Conservation (phyloP, 2,888 invertebrate species). For the Macroteleia sp. region DNA sequence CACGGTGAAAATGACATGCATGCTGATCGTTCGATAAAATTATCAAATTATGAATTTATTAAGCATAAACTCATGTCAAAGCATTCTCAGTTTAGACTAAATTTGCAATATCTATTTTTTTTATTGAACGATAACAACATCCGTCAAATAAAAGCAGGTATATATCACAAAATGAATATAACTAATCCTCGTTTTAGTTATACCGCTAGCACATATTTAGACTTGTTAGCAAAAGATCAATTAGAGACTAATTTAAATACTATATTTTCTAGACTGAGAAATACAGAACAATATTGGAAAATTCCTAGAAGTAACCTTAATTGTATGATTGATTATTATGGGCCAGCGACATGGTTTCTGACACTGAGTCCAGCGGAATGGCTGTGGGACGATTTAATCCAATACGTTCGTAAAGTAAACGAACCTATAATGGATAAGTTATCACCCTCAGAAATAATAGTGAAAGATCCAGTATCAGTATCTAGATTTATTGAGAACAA, state of each 20-base stretch:
- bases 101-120: constrained; percentile 24
- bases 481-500: constrained; percentile 69
- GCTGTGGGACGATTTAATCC: neutral
- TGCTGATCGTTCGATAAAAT: too few relatives aligned
- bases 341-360: constrained; percentile 69
- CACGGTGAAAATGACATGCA: too few relatives aligned
- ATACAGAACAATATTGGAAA: too few relatives aligned
- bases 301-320: too few relatives aligned
- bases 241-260: constrained; percentile 61
- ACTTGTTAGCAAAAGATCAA: constrained; percentile 46
- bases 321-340: too few relatives aligned
- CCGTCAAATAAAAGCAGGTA: constrained; percentile 23
- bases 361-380: constrained; percentile 69
- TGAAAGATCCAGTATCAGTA: constrained; percentile 71
- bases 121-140: constrained; percentile 59
- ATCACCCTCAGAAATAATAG: neutral
- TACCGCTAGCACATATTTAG: too few relatives aligned
- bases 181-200: neutral
- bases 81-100: constrained; percentile 10
- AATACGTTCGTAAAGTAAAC: constrained; percentile 68
- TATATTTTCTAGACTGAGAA: constrained; percentile 44
- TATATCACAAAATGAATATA: too few relatives aligned
- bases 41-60: constrained; percentile 66
- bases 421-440: neutral
- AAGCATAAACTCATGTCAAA: constrained; percentile 10